phyloP scores from a whole-genome alignment of 1,140 invertebrate species.

The Trichonephila clavipes region DNA sequence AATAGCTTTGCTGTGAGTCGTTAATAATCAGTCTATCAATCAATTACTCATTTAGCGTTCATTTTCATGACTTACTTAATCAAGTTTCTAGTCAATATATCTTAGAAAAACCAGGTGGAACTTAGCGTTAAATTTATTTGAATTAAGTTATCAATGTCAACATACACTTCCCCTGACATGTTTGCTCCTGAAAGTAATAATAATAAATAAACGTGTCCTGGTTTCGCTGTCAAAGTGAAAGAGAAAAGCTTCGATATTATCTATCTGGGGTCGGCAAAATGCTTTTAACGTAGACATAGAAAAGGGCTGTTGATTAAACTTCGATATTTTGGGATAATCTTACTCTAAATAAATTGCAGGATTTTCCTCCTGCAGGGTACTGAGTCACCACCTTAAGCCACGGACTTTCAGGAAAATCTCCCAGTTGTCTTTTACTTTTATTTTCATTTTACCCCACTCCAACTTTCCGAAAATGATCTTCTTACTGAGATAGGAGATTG shows the following conservation, averaged over 20 bases:
- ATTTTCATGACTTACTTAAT: too few species aligned
- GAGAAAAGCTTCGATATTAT: conserved; percentile 13
- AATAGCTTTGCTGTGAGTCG: too few species aligned
- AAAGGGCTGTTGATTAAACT: conserved; percentile 70
- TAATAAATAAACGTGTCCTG: too few species aligned
- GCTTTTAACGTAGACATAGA: neutral
- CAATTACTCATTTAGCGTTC: too few species aligned
- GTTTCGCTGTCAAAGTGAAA: neutral
- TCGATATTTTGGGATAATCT: conserved; percentile 69
- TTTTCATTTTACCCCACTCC: conserved; percentile 9
- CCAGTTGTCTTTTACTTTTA: neutral
- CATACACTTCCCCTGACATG: too few species aligned
- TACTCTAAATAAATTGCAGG: conserved; percentile 71
- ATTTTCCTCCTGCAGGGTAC: conserved; percentile 47
- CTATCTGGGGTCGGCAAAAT: neutral
- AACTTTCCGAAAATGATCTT: conserved; percentile 51
- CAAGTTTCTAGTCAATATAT: too few species aligned
- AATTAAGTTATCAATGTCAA: too few species aligned
- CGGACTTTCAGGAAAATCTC: conserved; percentile 39
- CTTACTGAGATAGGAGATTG: conserved; percentile 26
- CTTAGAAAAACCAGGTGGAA: too few species aligned
- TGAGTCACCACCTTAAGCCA: conserved; percentile 54
- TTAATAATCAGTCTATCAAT: too few species aligned
- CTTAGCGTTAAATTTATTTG: too few species aligned
- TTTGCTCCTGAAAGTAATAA: too few species aligned